These are phyloP conservation scores for Aphaenogaster rudis DNA, from an alignment of 1,140 invertebrate genomes.

Conservation along the genomic window DNA sequence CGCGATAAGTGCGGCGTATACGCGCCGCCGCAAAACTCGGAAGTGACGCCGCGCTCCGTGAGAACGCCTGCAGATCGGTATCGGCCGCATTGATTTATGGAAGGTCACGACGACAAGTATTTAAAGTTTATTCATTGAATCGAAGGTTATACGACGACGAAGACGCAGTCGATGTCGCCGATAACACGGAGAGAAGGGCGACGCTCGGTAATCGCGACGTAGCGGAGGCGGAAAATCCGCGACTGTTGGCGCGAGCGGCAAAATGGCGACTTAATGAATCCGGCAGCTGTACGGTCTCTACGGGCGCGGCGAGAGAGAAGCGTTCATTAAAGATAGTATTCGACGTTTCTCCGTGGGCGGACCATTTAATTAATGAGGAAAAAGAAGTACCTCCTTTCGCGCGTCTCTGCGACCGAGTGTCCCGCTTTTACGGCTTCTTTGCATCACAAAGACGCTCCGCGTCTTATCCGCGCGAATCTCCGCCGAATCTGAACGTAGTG, in stretches of 20 bases:
- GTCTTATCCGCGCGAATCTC: slow-evolving; percentile 17
- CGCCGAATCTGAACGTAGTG: neutral
- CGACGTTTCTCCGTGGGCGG: neutral
- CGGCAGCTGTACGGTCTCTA: neutral
- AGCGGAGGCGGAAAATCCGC: slow-evolving; percentile 25
- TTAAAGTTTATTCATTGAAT: slow-evolving; percentile 47
- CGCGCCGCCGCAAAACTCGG: slow-evolving; percentile 34
- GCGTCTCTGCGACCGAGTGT: neutral
- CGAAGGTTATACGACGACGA: slow-evolving; percentile 58
- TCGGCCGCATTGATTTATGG: slow-evolving; percentile 72
- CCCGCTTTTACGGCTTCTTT: neutral
- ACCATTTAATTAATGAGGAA: slow-evolving; percentile 50
- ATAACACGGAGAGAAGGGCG: neutral
- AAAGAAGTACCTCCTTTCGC: neutral
- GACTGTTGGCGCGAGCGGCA: neutral
- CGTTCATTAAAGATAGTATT: slow-evolving; percentile 20
- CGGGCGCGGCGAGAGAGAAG: neutral
- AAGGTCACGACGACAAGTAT: slow-evolving; percentile 60
- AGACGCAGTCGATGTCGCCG: neutral
- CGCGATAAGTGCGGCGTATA: neutral
- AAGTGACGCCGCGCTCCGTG: slow-evolving; percentile 42
- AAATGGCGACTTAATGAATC: slow-evolving; percentile 41
- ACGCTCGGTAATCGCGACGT: neutral
- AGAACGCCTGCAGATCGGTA: slow-evolving; percentile 65
- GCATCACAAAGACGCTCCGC: slow-evolving; percentile 11